A percentile compares a stretch with the other conserved stretches of the same genome.
Evolutionary conservation across 2,113 vertebrate genomes (phyloP).

Genomic region (Etheostoma spectabile): DNA sequence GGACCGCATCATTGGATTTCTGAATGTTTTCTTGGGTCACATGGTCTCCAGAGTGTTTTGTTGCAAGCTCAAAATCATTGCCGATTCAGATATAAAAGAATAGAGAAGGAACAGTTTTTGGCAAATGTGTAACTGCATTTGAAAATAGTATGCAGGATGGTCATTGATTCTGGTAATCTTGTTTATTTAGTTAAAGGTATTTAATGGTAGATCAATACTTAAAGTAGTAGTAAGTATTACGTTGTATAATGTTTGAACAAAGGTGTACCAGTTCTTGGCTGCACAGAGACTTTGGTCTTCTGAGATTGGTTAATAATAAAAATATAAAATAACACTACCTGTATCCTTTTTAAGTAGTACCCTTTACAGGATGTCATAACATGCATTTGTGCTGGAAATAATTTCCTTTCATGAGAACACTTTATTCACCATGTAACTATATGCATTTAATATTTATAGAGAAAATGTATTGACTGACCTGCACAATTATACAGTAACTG

Average conservation of each 20-base stretch:
- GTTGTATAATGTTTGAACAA: neutral
- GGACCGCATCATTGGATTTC: constrained; percentile 35
- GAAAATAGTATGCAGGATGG: neutral
- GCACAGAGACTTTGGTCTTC: neutral
- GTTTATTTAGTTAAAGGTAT: too few species aligned
- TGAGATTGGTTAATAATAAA: neutral
- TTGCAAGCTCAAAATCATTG: neutral
- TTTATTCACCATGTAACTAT: neutral
- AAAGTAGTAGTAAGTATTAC: too few species aligned
- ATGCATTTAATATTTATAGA: constrained; percentile 3
- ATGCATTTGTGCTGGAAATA: neutral
- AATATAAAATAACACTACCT: neutral
- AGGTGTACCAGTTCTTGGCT: neutral
- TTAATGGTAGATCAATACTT: too few species aligned
- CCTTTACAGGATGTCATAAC: neutral
- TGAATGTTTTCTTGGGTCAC: constrained; percentile 37
- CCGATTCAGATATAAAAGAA: neutral
- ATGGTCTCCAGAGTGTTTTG: neutral
- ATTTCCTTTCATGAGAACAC: neutral
- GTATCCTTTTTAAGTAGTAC: neutral
- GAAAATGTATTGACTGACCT: neutral
- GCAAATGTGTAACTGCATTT: neutral
- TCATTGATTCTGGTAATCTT: too few species aligned
- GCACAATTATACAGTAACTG: constrained; percentile 1
- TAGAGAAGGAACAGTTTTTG: neutral